These are phyloP conservation scores for Lepidocyrtoides sp. DNA, from an alignment of 2,888 invertebrate species.

Conservation along the genomic window DNA sequence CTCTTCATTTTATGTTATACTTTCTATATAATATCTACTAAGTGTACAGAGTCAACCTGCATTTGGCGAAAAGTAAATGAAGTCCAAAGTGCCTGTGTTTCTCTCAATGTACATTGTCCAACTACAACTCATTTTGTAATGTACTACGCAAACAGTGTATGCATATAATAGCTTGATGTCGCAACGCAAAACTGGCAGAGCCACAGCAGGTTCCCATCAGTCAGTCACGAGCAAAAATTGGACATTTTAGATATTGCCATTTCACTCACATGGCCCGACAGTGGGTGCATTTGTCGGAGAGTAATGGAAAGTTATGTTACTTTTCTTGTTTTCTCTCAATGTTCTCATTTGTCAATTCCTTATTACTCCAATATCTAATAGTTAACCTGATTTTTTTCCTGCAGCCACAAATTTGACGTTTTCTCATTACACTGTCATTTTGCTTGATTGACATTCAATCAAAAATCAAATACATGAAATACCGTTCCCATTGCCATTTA, in stretches of 20 bases:
- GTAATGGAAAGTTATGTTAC: constrained; percentile 23
- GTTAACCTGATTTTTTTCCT: constrained; percentile 8
- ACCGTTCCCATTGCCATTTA: too few species aligned
- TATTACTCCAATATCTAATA: neutral
- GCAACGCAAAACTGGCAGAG: too few species aligned
- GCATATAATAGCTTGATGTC: too few species aligned
- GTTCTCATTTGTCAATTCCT: constrained; percentile 58
- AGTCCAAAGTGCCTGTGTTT: too few species aligned
- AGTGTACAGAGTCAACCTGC: too few species aligned
- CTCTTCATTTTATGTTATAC: too few species aligned
- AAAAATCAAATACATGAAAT: neutral
- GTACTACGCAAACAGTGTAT: too few species aligned
- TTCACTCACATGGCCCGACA: neutral
- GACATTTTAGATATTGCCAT: neutral
- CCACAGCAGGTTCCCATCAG: too few species aligned
- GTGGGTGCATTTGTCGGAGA: constrained; percentile 52
- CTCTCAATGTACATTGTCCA: too few species aligned
- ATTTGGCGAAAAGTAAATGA: too few species aligned
- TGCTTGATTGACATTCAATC: constrained; percentile 29
- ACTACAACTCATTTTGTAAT: too few species aligned
- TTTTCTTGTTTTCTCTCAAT: constrained; percentile 34
- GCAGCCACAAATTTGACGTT: neutral
- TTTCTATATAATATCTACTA: too few species aligned
- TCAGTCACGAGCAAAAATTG: neutral
- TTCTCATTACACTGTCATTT: neutral